phyloP scores from a whole-genome alignment of 2,888 invertebrate species.

The Drosophila gaucha region DNA sequence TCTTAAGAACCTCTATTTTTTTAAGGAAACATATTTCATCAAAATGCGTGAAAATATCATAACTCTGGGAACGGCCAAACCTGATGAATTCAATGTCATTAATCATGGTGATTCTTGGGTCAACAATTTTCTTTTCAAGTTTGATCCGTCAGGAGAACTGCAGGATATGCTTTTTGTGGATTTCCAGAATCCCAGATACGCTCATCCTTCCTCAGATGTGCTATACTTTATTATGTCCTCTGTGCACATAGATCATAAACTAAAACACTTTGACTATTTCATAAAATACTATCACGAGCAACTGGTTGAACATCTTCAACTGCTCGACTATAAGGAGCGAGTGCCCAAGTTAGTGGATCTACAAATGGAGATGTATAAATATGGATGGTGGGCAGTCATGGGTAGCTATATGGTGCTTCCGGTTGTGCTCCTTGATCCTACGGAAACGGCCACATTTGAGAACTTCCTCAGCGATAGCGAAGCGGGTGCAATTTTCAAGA shows the following conservation, averaged over 20 bases:
- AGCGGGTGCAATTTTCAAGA: conserved; percentile 55
- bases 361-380: conserved; percentile 66
- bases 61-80: conserved; percentile 21
- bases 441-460: conserved; percentile 73
- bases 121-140: conserved; percentile 80
- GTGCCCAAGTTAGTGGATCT: conserved; percentile 72
- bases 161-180: conserved; percentile 79
- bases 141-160: conserved; percentile 46
- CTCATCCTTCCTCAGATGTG: conserved; percentile 75
- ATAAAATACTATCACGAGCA: conserved; percentile 79
- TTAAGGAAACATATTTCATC: conserved; percentile 52
- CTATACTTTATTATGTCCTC: conserved; percentile 81
- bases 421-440: conserved; percentile 77
- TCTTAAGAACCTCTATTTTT: neutral
- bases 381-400: conserved; percentile 62
- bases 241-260: conserved; percentile 71
- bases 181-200: conserved; percentile 77
- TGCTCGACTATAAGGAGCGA: conserved; percentile 69
- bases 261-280: conserved; percentile 79
- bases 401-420: conserved; percentile 58
- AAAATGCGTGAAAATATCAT: conserved; percentile 31
- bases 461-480: conserved; percentile 63
- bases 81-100: conserved; percentile 70
- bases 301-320: conserved; percentile 65
- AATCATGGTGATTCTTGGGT: conserved; percentile 81